Percentiles rank a stretch among this genome's conserved stretches.
These are phyloP conservation scores for Scotopteryx bipunctaria DNA, from an alignment of 2,888 invertebrate species.

Conservation along the genomic window DNA sequence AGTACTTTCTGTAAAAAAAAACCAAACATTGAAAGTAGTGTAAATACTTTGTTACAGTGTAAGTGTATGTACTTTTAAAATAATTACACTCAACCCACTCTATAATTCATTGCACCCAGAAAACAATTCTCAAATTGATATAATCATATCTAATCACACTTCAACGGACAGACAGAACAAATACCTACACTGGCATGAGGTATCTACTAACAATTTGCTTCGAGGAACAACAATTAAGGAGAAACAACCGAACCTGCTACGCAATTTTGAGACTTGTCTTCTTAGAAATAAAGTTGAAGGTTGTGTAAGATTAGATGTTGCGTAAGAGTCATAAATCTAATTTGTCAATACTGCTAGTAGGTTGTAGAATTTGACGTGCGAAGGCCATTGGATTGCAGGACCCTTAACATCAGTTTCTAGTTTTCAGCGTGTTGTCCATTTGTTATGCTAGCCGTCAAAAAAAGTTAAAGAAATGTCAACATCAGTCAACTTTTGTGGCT, in stretches of 20 bases:
- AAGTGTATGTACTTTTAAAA: not conserved
- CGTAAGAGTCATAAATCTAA: slow-evolving; percentile 40
- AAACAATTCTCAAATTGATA: slow-evolving; percentile 10
- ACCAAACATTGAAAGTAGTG: too few species aligned
- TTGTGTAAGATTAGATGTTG: slow-evolving; percentile 12
- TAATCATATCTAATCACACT: slow-evolving; percentile 36
- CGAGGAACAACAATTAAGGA: slow-evolving; percentile 29
- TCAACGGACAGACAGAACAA: slow-evolving; percentile 28
- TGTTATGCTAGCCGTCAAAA: too few species aligned
- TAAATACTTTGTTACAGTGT: too few species aligned
- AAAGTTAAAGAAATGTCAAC: too few species aligned
- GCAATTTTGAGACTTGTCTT: slow-evolving; percentile 11
- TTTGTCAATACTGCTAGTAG: slow-evolving; percentile 51
- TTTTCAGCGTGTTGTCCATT: too few species aligned
- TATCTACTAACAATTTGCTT: slow-evolving; percentile 26
- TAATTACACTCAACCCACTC: not conserved
- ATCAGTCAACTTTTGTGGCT: too few species aligned
- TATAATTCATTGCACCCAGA: slow-evolving; percentile 2
- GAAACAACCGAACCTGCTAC: slow-evolving; percentile 3
- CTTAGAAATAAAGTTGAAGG: slow-evolving; percentile 11
- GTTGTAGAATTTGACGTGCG: slow-evolving; percentile 45
- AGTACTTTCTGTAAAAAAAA: too few species aligned
- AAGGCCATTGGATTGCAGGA: slow-evolving; percentile 43
- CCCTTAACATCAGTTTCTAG: not conserved
- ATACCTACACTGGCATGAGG: slow-evolving; percentile 20